Base-by-base conservation (phyloP, 2,113 vertebrate genomes). In the Cinclus mexicanus region DNA sequence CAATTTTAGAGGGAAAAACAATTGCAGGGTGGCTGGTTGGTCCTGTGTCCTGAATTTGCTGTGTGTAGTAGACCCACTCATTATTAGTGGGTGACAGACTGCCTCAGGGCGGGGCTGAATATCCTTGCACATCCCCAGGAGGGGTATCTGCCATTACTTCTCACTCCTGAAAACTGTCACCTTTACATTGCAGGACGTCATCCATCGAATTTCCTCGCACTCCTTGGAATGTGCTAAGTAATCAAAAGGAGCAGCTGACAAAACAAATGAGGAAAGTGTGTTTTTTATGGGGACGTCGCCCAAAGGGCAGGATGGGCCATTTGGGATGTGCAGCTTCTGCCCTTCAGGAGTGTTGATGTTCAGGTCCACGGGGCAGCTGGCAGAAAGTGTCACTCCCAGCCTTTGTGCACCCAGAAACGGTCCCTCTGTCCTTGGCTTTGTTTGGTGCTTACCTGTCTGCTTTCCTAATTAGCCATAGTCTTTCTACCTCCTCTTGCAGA, bases 231-330 rank as follows among this genome's bases (percentile, higher is more conserved):
- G 92, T 2, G 2, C 79, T 83, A 96, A 96, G 84, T 92, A 96
- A 96, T 92, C 93, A 94, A 71, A 89, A 70, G 56, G 60, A 94
- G 86, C 93, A 95, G 88, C 95, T 96, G 93, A 92, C 79, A 93
- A 97, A 96, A 96, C 87, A 97, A 83, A 92, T 94, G 95, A 96
- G 93, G 60, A 37, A 85, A 93, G 90, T 68, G 69, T 69, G 72
- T 46, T 84, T 70, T 84, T 95, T 67, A 53, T 18, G 59, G 82
- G 82, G 85, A 63, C 1, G 0, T 74, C 4, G 24, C 90, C 75
- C 90, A 86, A 64, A 86, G 94, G 79, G 68, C 88, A 77, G 21
- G 79, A 63, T 0, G 11, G 63, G 75, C 70, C 56, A 5, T n/a
- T 55, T 68, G 77, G 81, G 91, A 76, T 50, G 55, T 53, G 42